Base-by-base conservation (phyloP, 2,888 invertebrate species). In the Keiferia lycopersicella region DNA sequence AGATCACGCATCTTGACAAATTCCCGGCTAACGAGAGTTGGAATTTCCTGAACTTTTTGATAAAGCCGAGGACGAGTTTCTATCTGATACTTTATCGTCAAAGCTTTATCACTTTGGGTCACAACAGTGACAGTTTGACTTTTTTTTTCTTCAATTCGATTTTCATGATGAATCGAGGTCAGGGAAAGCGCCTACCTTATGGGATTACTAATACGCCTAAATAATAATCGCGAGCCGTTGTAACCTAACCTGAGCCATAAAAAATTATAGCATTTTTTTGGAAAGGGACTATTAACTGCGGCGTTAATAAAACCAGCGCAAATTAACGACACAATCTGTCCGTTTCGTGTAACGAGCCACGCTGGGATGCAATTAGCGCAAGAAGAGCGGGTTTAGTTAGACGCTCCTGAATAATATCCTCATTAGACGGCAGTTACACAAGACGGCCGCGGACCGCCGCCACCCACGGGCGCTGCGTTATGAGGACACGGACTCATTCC, bases 401-500 rank as follows among this genome's bases (percentile, higher is more conserved):
- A 77, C 78, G 73, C 76, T 80, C 76, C 82, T 84, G 82, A 87
- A 86, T 86, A 87, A 87, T 90, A 84, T 87, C 84, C 87, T 86
- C 84, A 88, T 88, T 88, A 87, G 74, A 74, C 69, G 73, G 70
- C 77, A 72, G 74, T 87, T 86, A 84, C 84, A 83, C 84, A 86
- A 86, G 62, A 62, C 78, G 78, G 79, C 79, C 80, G 34, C 34
- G 34, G 34, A 34, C 34, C 34, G 34, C 8, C 34, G 81, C 87
- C 84, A 86, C 87, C 87, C 86, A 87, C 87, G 84, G 81, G 65
- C 67, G 53, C 79, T 79, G 81, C 84, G 84, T 88, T 88, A 90
- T 86, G 86, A 89, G 88, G 89, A 88, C 91, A 91, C 87, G 89
- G 81, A 85, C 90, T 88, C 87, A 91, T 88, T 91, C 88, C 80